Percentiles rank a stretch among this genome's conserved stretches.
phyloP scores from a whole-genome alignment of 2,113 vertebrate genomes.

The Anseranas semipalmata region DNA sequence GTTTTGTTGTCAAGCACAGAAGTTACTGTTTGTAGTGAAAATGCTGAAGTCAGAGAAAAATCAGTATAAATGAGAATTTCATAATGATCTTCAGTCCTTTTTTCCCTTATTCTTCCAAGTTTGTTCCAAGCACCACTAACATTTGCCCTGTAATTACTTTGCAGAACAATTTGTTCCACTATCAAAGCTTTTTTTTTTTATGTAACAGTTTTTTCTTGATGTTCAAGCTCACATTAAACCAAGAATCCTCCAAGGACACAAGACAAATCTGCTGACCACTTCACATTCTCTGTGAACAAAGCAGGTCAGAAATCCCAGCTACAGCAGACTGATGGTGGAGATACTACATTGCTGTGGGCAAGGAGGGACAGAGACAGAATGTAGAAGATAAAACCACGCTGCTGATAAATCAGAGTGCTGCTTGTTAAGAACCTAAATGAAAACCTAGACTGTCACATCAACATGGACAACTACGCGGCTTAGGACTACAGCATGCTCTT shows the following conservation, averaged over 20 bases:
- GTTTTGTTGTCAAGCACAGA: not conserved
- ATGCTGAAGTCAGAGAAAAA: not conserved
- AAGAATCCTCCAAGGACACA: not conserved
- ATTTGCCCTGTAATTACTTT: not conserved
- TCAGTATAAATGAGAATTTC: not conserved
- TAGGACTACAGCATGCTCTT: not conserved
- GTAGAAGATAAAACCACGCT: not conserved
- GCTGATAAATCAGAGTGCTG: not conserved
- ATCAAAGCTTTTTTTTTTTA: not conserved
- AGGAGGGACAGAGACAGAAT: not conserved
- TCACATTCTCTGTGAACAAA: not conserved
- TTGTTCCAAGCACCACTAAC: not conserved
- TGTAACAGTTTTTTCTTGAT: not conserved
- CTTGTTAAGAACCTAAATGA: not conserved
- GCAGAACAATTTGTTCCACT: not conserved
- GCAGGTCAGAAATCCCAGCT: not conserved
- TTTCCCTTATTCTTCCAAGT: not conserved
- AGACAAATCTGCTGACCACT: not conserved
- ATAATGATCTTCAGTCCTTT: not conserved
- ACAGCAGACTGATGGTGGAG: not conserved
- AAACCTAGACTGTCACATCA: not conserved
- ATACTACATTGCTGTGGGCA: not conserved
- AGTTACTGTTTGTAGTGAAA: not conserved
- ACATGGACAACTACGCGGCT: not conserved
- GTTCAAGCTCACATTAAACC: not conserved